These are phyloP conservation scores for Latheticus oryzae DNA, from an alignment of 2,888 invertebrate genomes.

Conservation along the genomic window DNA sequence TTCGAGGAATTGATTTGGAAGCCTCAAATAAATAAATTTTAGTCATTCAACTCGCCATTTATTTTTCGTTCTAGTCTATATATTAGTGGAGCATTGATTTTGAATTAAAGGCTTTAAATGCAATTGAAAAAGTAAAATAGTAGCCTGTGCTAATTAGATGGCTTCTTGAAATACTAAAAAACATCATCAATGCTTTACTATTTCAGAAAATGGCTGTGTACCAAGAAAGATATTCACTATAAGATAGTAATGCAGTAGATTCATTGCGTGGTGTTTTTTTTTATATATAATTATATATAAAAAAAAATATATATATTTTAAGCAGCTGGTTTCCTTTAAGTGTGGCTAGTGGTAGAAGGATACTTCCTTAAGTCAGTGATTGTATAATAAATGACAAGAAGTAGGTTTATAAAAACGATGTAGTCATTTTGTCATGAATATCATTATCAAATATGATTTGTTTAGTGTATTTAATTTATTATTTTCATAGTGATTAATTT, in stretches of 20 bases:
- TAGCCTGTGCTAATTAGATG: constrained; percentile 28
- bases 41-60: constrained; percentile 58
- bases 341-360: constrained; percentile 27
- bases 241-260: constrained; percentile 46
- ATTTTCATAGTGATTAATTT: constrained; percentile 32
- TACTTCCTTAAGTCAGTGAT: constrained; percentile 16
- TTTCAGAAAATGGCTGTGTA: constrained; percentile 65
- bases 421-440: constrained; percentile 15
- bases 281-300: too few species aligned
- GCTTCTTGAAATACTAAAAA: constrained; percentile 30
- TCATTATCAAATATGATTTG: constrained; percentile 19
- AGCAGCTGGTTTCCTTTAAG: constrained; percentile 32
- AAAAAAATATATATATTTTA: too few species aligned
- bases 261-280: constrained; percentile 27
- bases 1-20: constrained; percentile 6
- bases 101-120: constrained; percentile 27
- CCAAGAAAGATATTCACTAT: constrained; percentile 57
- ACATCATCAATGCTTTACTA: constrained; percentile 40
- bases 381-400: constrained; percentile 28
- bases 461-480: constrained; percentile 44
- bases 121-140: constrained; percentile 19
- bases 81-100: constrained; percentile 43
- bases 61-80: constrained; percentile 60
- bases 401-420: constrained; percentile 11
- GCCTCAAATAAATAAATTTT: constrained; percentile 36